Evolutionary conservation across 2,113 vertebrate genomes (phyloP), one percentile per base, ranked within the genome.

Genomic region (Microtus ochrogaster): DNA sequence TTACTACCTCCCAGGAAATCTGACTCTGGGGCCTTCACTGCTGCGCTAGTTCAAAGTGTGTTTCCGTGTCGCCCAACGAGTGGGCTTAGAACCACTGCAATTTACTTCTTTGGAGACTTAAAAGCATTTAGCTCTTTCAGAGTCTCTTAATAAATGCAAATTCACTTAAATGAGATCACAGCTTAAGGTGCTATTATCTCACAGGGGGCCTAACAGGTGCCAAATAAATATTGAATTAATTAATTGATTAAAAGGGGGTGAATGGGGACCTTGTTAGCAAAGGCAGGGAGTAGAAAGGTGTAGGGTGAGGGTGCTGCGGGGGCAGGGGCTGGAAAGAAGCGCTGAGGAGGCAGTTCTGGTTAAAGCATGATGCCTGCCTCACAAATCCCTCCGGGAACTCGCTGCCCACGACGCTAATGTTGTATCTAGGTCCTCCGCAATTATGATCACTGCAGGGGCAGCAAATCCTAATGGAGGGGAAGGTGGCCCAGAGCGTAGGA

Each of bases 201-300:
- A 90, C 58, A 82, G 70, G 76, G 36, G 65, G 85, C 68, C 44
- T 68, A 95, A 49, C 93, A 90, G 87, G 96, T 97, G 90, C 33
- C 61, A 97, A 96, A 90, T 94, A 95, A 94, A 96, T 93, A 97
- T 41, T 93, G 74, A 95, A 92, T 96, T 86, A 95, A 93, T 96
- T 94, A 93, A 97, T 96, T 97, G 91, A 93, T 95, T 93, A 92
- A 90, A 84, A 94, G 44, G 41, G 55, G 76, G 44, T 61, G 90
- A 93, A 76, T 39, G 30, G 58, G 66, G 94, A 44, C n/a, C 72
- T 97, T 90, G 74, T 93, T 87, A 93, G 44, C 65, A 10, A 55
- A 95, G 19, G 58, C n/a, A 44, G 44, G n/a, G 26, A 92, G 26
- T 47, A 52, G 92, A 92, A 85, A 87, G 16, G 33, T 41, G 8